These are phyloP conservation scores for Caenorhabditis tropicalis DNA, from an alignment of 1,140 invertebrate genomes.

Conservation along the genomic window DNA sequence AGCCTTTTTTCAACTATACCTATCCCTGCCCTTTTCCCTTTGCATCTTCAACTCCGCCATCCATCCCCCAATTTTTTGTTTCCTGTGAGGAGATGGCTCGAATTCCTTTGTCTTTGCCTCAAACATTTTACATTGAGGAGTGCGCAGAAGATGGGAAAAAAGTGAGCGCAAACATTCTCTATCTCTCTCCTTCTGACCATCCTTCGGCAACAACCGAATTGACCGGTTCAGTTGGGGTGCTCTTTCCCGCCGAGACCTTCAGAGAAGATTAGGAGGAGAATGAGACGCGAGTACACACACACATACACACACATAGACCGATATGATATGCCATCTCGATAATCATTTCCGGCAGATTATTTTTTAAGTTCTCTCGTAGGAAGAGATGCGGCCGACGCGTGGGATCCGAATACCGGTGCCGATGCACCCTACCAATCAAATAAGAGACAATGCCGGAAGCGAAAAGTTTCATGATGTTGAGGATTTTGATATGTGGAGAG, in stretches of 20 bases:
- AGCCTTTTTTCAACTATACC: no score
- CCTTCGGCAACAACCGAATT: not conserved
- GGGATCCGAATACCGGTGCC: not conserved
- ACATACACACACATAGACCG: not conserved
- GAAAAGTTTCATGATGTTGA: not conserved
- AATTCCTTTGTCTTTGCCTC: conserved; percentile 30
- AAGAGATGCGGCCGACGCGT: not conserved
- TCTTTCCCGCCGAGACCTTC: not conserved
- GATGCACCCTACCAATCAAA: not conserved
- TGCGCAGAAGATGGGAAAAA: not conserved
- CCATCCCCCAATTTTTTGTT: not conserved
- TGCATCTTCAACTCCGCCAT: not conserved
- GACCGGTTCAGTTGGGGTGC: conserved; percentile 7
- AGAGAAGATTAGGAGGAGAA: not conserved
- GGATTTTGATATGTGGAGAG: not conserved
- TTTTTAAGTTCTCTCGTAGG: not conserved
- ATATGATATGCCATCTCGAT: conserved; percentile 3
- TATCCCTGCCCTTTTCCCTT: not conserved
- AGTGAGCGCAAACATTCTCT: not conserved
- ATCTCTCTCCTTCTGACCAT: not conserved
- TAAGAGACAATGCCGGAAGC: conserved; percentile 12
- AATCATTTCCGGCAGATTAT: conserved; percentile 5
- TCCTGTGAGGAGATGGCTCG: not conserved
- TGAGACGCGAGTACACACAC: not conserved
- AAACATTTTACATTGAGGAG: conserved; percentile 19